Evolutionary conservation across 2,888 invertebrate genomes (phyloP).

Genomic region (Arge pagana): DNA sequence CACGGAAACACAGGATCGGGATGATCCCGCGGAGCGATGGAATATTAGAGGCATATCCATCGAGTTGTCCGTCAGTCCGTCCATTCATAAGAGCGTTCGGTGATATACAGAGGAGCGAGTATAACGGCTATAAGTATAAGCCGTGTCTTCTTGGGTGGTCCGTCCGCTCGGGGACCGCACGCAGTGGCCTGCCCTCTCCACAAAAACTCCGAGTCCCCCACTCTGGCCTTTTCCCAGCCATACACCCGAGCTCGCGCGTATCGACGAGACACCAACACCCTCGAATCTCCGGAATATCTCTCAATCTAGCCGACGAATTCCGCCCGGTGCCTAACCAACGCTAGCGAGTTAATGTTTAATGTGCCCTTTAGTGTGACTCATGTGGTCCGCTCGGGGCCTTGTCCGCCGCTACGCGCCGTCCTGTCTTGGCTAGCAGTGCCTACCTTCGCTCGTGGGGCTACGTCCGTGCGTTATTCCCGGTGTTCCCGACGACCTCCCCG

Average conservation of each 20-base stretch:
- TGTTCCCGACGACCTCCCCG: slow-evolving; percentile 25
- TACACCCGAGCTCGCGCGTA: slow-evolving; percentile 14
- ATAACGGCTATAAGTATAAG: slow-evolving; percentile 36
- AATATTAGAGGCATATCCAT: slow-evolving; percentile 6
- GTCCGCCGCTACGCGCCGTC: slow-evolving; percentile 3
- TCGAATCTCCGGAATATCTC: slow-evolving; percentile 51
- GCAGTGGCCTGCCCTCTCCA: slow-evolving; percentile 54
- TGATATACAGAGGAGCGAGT: slow-evolving; percentile 22
- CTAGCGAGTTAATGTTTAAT: slow-evolving; percentile 29
- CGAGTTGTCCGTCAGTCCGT: slow-evolving; percentile 15
- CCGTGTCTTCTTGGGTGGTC: slow-evolving; percentile 55
- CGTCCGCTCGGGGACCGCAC: slow-evolving; percentile 57
- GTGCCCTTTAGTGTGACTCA: slow-evolving; percentile 26
- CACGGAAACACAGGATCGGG: not conserved
- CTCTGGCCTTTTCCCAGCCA: slow-evolving; percentile 9
- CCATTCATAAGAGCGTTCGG: slow-evolving; percentile 20
- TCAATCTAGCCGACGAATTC: slow-evolving; percentile 56
- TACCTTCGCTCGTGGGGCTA: slow-evolving; percentile 43
- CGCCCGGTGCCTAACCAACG: slow-evolving; percentile 43
- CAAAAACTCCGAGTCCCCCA: slow-evolving; percentile 45
- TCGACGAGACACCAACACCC: slow-evolving; percentile 35
- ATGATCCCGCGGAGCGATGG: too few relatives aligned
- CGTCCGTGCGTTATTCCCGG: slow-evolving; percentile 30
- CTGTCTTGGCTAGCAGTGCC: slow-evolving; percentile 48
- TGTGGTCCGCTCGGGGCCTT: slow-evolving; percentile 17